Evolutionary conservation across 2,113 vertebrate species (phyloP).

Genomic region (Mohoua ochrocephala): DNA sequence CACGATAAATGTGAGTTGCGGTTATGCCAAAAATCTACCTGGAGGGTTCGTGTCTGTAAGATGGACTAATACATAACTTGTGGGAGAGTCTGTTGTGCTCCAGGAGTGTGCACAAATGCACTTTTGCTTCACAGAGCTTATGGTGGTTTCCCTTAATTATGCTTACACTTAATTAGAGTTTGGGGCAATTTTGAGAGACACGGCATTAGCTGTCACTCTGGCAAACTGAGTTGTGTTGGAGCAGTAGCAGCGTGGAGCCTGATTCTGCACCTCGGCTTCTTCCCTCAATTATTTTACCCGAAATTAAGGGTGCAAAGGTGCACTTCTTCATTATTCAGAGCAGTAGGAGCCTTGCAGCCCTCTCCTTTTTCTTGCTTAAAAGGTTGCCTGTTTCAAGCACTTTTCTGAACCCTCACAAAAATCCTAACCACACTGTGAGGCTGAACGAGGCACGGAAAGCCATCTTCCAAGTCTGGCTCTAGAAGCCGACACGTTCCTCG

Average conservation of each 20-base stretch:
- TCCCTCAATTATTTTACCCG: neutral
- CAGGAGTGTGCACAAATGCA: neutral
- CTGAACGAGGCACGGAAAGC: neutral
- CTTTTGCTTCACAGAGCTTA: neutral
- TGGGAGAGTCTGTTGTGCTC: neutral
- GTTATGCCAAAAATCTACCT: neutral
- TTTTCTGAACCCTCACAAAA: neutral
- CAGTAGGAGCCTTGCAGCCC: neutral
- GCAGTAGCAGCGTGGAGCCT: neutral
- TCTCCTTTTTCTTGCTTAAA: neutral
- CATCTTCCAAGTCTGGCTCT: neutral
- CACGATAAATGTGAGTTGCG: neutral
- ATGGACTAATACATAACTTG: neutral
- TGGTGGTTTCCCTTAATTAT: neutral
- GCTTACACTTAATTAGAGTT: neutral
- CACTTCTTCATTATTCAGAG: neutral
- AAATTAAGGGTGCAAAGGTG: neutral
- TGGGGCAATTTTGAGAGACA: neutral
- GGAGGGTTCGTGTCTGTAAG: neutral
- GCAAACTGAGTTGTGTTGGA: neutral
- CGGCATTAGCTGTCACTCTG: neutral
- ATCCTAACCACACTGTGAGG: rapidly evolving
- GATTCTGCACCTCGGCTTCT: neutral
- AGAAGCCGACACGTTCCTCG: neutral
- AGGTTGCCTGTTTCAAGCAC: neutral